Evolutionary conservation across 2,888 invertebrate species (phyloP), one percentile per base, ranked within the genome.

Genomic region (Drosophila atroscutellata): DNA sequence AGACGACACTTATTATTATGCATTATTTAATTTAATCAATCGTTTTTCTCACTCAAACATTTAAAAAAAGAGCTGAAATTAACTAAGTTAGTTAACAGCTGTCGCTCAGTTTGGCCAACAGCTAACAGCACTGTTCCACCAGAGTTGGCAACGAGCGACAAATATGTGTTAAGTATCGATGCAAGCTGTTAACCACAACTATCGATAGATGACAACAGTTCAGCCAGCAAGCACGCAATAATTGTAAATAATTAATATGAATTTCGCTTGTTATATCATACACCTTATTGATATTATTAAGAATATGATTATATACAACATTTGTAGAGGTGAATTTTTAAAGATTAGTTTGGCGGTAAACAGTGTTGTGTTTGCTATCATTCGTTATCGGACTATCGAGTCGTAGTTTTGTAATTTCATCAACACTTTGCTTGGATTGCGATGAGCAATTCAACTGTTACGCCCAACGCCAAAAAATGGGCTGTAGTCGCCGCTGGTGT

Each of bases 401-500:
- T 45, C 24, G 45, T 57, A 59, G 58, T 56, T 26, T 42, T 64
- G 11, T 47, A 24, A 49, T 26, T 60, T 67, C 32, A n/a, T 49
- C 30, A 61, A 62, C 37, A 39, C 26, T n/a, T 54, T 56, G 13
- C 13, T 20, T 36, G 45, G 34, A 47, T 45, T 45, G 49, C 8
- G 2, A 79, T 89, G 89, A 81, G 62, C 15, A 58, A 49, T 24
- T 58, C 65, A 59, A 28, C 61, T 24, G 24, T 56, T 20, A 54
- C 50, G 1, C 50, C 36, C 0, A 59, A 28, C 45, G 47, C 64
- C 2, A 59, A 57, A 3, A 70, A 63, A 65, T 80, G 51, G 72
- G 88, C 89, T 1, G 34, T 87, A 8, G 9, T 87, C 1, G 90
- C 89, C 9, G 90, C 92, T 2, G 85, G 93, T 18, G 64, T 92